Base-by-base conservation (phyloP, 1,140 invertebrate species). In the Lucilia cuprina region DNA sequence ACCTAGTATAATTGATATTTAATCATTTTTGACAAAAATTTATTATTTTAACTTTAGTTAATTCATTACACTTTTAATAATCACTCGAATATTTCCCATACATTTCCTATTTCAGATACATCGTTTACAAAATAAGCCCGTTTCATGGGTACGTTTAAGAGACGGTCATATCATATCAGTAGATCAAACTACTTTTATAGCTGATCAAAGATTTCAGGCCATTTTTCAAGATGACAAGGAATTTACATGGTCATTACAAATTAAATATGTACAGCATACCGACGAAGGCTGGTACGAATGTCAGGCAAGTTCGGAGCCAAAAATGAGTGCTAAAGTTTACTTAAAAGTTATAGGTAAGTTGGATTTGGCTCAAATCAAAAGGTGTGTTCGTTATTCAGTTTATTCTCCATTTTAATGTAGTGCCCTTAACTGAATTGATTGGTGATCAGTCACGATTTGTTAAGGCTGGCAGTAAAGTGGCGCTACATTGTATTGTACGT, bases 131-230 rank as follows among this genome's bases (percentile, higher is more conserved):
- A 96, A 97, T 93, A 97, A 97, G 93, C 96, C 96, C 83, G 96
- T 97, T 74, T 97, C 96, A 55, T 98, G 96, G 96, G 96, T 98
- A 86, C 94, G 97, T 84, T 94, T 95, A 86, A 93, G 95, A 85
- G 96, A 98, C 91, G 94, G 96, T 83, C 96, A 97, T 93, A 97
- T 98, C 87, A 93, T 98, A 86, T 96, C 96, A 80, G 96, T 98
- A 86, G 96, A 97, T 93, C 94, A 90, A 82, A 88, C 88, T 88
- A 96, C 96, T 83, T 97, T 97, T 92, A 97, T 97, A 89, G 96
- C 95, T 12, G 97, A 97, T 92, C 96, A 97, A 88, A 93, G 97
- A 86, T 97, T 97, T 91, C 96, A 97, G 89, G 93, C 94, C 25
- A 94, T 96, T 89, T 95, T 95, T 86, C 95, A 95, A 75, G 96